These are phyloP conservation scores for Papilio machaon DNA, from an alignment of 1,140 invertebrate species.

Conservation along the genomic window DNA sequence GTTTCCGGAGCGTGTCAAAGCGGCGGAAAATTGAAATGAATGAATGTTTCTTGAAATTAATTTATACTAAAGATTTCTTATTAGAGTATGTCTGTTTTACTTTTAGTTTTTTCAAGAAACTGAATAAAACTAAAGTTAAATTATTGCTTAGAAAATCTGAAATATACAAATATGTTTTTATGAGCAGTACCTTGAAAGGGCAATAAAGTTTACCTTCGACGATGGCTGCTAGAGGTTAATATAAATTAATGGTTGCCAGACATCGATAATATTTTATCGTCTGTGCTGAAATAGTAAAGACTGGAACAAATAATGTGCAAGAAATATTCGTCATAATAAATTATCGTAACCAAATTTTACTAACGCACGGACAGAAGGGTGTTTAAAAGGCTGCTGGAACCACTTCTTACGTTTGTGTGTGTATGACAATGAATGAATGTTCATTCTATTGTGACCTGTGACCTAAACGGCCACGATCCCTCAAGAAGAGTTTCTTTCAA, in stretches of 20 bases:
- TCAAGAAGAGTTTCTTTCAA: no score
- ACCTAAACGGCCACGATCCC: no score
- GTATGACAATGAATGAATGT: no score
- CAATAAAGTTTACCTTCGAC: conserved; percentile 1
- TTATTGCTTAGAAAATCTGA: background rate
- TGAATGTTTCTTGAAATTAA: conserved; percentile 15
- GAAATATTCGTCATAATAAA: background rate
- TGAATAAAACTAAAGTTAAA: background rate
- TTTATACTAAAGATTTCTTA: background rate
- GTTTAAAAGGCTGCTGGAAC: no score
- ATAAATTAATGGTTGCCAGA: conserved; percentile 14
- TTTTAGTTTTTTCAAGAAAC: background rate
- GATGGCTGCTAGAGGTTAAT: conserved; percentile 1
- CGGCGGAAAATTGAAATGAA: conserved; percentile 9
- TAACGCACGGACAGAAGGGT: background rate
- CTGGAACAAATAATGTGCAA: background rate
- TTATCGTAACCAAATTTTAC: background rate
- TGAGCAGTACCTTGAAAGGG: background rate
- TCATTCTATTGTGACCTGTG: no score
- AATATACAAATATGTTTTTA: background rate
- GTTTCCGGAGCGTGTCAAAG: background rate
- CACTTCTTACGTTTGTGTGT: no score
- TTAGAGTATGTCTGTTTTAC: background rate
- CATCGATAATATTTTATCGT: background rate
- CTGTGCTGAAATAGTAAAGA: background rate